Base-by-base conservation (phyloP, 2,797 vertebrate genomes). In the Telmatherina bonti region DNA sequence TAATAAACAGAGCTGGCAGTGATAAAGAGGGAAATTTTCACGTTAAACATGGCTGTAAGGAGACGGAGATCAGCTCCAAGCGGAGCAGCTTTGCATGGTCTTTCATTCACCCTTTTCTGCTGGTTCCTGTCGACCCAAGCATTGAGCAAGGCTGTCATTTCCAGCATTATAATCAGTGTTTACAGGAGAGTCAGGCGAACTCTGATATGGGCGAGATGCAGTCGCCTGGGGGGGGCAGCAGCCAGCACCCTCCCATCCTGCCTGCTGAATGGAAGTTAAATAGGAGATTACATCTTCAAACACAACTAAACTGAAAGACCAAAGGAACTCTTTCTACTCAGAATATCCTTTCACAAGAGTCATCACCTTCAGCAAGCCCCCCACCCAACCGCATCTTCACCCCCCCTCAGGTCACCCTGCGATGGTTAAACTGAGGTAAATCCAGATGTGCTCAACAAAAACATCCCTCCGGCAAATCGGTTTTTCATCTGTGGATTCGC, bases 171-270 rank as follows among this genome's bases (percentile, higher is more conserved):
- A 90, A 91, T 91, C 82, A 82, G 81, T 94, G 91, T 94, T 94
- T 93, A 93, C 75, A 88, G 76, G 81, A 92, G 81, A 89, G 80
- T 47, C 82, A 59, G 84, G 79, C 74, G 84, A 84, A 85, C 78
- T 84, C 88, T 85, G 88, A 92, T 90, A 89, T 68, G 87, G 79
- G 76, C 72, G 84, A 82, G 79, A 88, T 81, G 84, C 85, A 67
- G 79, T 45, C 74, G 83, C 89, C 90, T 82, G 57, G 70, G 89
- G n/a, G 92, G 88, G 86, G 74, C 62, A 65, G 68, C 65, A 73
- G 78, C 85, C 82, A 49, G 90, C 91, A 90, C 85, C 91, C 93
- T 93, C 93, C 93, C 93, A 94, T 94, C 93, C 93, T 94, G 93
- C 87, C 78, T 12, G 11, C 79, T 93, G 73, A 91, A 93, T 92